phyloP scores from a whole-genome alignment of 2,888 invertebrate species.

The Hedya salicella region DNA sequence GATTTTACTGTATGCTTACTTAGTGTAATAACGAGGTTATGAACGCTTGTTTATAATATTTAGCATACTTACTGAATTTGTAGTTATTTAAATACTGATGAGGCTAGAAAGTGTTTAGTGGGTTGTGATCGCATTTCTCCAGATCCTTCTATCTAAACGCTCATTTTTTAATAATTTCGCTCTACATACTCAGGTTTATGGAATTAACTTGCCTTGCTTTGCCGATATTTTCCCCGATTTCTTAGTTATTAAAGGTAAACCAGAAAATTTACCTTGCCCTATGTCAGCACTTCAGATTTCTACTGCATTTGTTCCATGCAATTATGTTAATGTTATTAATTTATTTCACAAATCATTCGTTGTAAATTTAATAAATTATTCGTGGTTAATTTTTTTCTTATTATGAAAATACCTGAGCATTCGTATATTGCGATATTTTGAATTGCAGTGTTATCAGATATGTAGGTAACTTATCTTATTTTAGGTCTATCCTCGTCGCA shows the following conservation, averaged over 20 bases:
- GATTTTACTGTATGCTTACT: slow-evolving; percentile 27
- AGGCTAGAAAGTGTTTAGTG: slow-evolving; percentile 44
- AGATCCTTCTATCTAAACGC: background rate
- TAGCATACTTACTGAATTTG: background rate
- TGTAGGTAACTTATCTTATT: no score
- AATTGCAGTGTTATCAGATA: no score
- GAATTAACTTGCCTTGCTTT: slow-evolving; percentile 42
- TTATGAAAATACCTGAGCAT: background rate
- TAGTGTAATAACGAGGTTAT: slow-evolving; percentile 4
- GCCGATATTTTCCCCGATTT: slow-evolving; percentile 41
- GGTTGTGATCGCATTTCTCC: slow-evolving; percentile 30
- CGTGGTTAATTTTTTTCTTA: slow-evolving; percentile 47
- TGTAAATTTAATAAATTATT: slow-evolving; percentile 58
- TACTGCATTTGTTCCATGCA: slow-evolving; percentile 14
- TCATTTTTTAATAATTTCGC: background rate
- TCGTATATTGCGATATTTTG: no score
- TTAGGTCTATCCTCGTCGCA: no score
- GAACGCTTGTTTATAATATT: background rate
- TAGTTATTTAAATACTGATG: slow-evolving; percentile 27
- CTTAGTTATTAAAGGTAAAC: slow-evolving; percentile 40
- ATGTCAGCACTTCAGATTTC: slow-evolving; percentile 10
- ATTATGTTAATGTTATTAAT: slow-evolving; percentile 49
- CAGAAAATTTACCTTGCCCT: background rate
- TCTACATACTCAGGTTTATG: slow-evolving; percentile 9
- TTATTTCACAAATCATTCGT: slow-evolving; percentile 49